A percentile compares a stretch with the other conserved stretches of the same genome.
phyloP scores from a whole-genome alignment of 2,113 vertebrate species.

The Psittacus erithacus region DNA sequence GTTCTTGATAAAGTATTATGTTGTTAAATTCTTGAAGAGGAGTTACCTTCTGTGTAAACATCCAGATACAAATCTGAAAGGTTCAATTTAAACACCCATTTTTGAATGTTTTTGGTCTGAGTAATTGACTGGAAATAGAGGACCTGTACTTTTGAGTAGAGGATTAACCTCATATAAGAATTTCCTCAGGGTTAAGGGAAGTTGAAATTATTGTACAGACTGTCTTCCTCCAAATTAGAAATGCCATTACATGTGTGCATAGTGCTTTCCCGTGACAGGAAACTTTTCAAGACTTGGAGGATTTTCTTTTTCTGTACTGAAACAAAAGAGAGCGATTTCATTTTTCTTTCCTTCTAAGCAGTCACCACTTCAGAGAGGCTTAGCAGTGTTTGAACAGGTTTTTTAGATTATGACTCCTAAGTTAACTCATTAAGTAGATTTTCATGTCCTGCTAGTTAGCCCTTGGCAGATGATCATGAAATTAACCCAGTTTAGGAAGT shows the following conservation, averaged over 20 bases:
- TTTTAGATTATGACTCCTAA: slow-evolving; percentile 37
- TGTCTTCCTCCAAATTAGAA: background rate
- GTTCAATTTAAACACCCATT: background rate
- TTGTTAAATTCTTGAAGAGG: background rate
- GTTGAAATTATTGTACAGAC: background rate
- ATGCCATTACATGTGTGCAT: background rate
- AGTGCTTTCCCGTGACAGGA: background rate
- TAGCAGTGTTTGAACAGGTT: slow-evolving; percentile 26
- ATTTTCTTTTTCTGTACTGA: background rate
- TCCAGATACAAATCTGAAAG: background rate
- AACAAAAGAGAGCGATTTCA: background rate
- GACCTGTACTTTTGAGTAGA: background rate
- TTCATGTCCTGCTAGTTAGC: background rate
- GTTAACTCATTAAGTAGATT: slow-evolving; percentile 1
- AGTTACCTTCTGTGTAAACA: background rate
- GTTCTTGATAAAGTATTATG: background rate
- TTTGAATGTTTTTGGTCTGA: background rate
- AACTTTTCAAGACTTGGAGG: background rate
- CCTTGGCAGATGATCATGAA: slow-evolving; percentile 21
- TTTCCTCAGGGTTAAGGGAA: background rate
- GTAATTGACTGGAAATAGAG: background rate
- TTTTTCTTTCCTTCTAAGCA: background rate
- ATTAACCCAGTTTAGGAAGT: slow-evolving; percentile 8
- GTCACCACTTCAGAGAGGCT: background rate
- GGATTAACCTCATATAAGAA: background rate